Evolutionary conservation across 2,797 vertebrate genomes (phyloP).

Genomic region (Gallirallus australis): DNA sequence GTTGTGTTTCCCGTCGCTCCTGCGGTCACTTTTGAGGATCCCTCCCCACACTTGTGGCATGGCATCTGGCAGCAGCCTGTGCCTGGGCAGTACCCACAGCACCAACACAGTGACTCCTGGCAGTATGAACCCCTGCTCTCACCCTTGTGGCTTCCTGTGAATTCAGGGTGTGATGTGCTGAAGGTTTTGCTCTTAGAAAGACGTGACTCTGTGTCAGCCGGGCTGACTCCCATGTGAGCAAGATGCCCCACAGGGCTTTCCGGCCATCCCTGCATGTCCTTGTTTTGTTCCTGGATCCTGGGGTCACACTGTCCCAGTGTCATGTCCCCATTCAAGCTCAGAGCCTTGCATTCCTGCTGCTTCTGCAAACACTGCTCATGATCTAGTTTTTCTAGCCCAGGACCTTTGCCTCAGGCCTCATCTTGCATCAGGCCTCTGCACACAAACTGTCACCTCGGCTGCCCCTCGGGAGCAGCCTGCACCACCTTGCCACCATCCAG

Average conservation of each 20-base stretch:
- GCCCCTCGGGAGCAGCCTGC: not conserved
- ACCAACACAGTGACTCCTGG: accelerated
- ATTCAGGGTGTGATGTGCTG: not conserved
- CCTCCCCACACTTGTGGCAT: accelerated
- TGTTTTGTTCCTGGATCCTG: not conserved
- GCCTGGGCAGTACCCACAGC: no score
- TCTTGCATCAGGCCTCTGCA: not conserved
- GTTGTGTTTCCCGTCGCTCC: not conserved
- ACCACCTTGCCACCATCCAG: accelerated
- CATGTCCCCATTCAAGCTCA: not conserved
- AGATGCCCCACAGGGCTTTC: accelerated
- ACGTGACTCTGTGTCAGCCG: accelerated
- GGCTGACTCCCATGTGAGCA: accelerated
- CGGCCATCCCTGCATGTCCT: accelerated
- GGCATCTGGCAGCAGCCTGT: not conserved
- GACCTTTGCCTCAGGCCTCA: not conserved
- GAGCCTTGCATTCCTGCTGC: not conserved
- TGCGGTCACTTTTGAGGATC: accelerated
- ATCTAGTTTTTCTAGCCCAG: not conserved
- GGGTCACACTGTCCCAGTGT: not conserved
- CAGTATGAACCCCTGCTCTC: not conserved
- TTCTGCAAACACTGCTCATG: not conserved
- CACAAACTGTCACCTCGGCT: not conserved
- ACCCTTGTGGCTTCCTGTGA: not conserved
- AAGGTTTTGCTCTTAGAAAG: not conserved